Percentiles rank a stretch among this genome's conserved stretches.
Conservation (phyloP, 37 sponge, comb jelly and placozoan genomes). For the Aphrocallistes beatrix region DNA sequence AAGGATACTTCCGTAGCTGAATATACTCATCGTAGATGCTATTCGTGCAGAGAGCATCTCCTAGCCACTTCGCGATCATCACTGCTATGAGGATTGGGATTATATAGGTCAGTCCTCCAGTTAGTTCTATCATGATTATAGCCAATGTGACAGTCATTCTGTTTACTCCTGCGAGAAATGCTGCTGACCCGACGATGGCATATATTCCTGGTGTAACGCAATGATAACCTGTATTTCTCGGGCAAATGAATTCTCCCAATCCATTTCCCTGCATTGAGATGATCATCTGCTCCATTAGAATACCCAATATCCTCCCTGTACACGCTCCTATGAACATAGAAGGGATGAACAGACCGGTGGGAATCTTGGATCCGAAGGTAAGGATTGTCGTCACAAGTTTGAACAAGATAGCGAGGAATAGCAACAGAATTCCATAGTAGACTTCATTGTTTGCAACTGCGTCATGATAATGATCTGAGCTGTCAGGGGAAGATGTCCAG, state of each 20-base stretch:
- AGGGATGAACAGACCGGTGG: slow-evolving; percentile 96
- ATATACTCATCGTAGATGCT: slow-evolving; percentile 81
- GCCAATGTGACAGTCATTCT: slow-evolving; percentile 95
- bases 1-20: slow-evolving; percentile 81
- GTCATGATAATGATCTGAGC: background rate
- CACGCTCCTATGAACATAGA: slow-evolving; percentile 93
- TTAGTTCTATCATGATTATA: slow-evolving; percentile 99
- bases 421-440: background rate
- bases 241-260: background rate
- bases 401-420: background rate
- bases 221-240: background rate
- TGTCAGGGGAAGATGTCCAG: background rate
- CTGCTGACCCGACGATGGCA: slow-evolving; percentile 97
- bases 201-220: slow-evolving; percentile 96
- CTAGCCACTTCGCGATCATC: slow-evolving; percentile 97
- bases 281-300: slow-evolving; percentile 61
- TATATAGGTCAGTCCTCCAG: slow-evolving; percentile 96
- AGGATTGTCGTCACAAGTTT: background rate
- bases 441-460: background rate
- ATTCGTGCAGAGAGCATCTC: slow-evolving; percentile 53
- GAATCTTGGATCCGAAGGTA: slow-evolving; percentile 23
- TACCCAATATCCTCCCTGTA: slow-evolving; percentile 76
- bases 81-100: slow-evolving; percentile 93
- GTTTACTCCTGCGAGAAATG: slow-evolving; percentile 90
- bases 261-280: background rate